Conservation (phyloP, 1,140 invertebrate species). For the Solenopsis fugax region DNA sequence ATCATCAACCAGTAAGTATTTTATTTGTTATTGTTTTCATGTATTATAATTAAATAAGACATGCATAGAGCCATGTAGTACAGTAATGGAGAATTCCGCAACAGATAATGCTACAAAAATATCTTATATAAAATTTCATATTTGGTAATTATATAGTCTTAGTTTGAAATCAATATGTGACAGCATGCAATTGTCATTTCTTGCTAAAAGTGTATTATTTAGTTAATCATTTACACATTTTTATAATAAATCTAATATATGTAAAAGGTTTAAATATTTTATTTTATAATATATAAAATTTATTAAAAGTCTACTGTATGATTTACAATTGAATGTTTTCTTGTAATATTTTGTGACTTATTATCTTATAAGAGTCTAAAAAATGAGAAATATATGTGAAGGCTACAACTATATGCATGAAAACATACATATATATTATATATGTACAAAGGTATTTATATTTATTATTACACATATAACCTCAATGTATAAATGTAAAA, state of each 20-base stretch:
- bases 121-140: neutral
- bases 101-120: constrained; percentile 25
- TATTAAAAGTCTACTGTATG: neutral
- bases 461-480: too few relatives aligned
- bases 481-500: constrained; percentile 11
- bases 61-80: neutral
- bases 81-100: neutral
- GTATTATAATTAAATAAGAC: neutral
- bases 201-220: constrained; percentile 7
- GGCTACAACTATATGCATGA: neutral
- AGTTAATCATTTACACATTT: neutral
- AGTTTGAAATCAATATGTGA: neutral
- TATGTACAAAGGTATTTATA: neutral
- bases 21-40: neutral
- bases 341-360: constrained; percentile 3
- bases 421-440: neutral
- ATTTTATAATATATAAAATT: constrained; percentile 1
- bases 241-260: neutral
- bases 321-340: neutral
- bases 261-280: neutral
- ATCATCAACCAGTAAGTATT: constrained; percentile 71
- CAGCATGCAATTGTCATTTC: constrained; percentile 19
- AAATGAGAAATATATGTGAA: neutral
- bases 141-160: constrained; percentile 11
- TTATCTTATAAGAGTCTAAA: neutral